Evolutionary conservation across 2,113 vertebrate genomes (phyloP).

Genomic region (Paradisaea rubra): DNA sequence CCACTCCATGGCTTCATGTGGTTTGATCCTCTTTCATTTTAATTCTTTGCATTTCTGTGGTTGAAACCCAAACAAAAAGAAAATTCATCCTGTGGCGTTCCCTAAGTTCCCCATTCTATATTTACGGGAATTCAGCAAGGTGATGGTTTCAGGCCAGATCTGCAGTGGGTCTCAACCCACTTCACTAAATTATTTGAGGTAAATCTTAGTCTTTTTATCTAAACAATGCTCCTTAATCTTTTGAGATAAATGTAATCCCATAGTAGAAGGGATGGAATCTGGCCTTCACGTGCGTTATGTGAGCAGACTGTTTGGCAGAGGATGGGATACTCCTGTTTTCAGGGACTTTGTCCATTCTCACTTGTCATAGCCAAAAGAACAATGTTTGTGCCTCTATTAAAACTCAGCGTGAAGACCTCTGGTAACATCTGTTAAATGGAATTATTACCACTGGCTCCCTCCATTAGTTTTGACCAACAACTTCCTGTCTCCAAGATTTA

Average conservation of each 20-base stretch:
- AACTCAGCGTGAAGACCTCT: neutral
- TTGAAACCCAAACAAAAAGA: neutral
- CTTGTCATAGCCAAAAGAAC: neutral
- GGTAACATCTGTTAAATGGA: neutral
- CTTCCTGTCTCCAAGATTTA: neutral
- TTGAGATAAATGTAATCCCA: neutral
- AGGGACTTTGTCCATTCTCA: neutral
- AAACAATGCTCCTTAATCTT: neutral
- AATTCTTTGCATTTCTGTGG: neutral
- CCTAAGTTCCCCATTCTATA: neutral
- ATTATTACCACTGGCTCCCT: neutral
- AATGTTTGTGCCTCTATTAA: neutral
- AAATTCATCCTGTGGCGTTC: neutral
- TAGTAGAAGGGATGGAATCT: neutral
- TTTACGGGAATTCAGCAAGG: neutral
- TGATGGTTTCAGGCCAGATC: neutral
- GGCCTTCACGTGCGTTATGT: accelerated
- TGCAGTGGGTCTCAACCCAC: neutral
- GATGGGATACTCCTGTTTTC: neutral
- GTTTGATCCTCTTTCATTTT: neutral
- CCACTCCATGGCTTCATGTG: neutral
- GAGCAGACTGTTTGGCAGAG: neutral
- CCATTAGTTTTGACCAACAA: neutral
- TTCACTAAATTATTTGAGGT: neutral
- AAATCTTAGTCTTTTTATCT: neutral